Conservation (phyloP, 1,140 invertebrate species). For the Drosophila chauvacae region DNA sequence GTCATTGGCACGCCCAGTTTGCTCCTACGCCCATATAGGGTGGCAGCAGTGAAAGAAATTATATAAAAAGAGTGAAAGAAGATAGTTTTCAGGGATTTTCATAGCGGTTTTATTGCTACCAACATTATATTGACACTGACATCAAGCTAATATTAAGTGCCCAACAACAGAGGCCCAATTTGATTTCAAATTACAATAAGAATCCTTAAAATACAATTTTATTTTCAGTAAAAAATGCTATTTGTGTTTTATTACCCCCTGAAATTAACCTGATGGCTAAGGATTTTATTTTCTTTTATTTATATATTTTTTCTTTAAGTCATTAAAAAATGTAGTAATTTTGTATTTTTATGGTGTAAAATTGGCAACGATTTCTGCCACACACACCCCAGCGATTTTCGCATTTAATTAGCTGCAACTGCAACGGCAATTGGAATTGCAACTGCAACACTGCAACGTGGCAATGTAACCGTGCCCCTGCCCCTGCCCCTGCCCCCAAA, state of each 20-base stretch:
- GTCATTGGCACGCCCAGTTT: slow-evolving; percentile 2
- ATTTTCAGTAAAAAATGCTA: neutral
- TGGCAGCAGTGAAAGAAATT: neutral
- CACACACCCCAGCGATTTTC: slow-evolving; percentile 57
- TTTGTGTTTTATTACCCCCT: neutral
- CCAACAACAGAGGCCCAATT: too few species aligned
- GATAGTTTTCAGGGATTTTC: neutral
- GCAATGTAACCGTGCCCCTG: slow-evolving; percentile 12
- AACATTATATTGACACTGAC: too few species aligned
- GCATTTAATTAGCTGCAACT: slow-evolving; percentile 77
- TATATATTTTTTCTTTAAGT: neutral
- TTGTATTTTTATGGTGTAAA: slow-evolving; percentile 23
- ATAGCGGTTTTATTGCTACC: neutral
- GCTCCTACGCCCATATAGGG: neutral
- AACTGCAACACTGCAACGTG: neutral
- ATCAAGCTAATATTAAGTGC: too few species aligned
- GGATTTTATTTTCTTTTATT: neutral
- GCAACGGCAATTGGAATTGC: slow-evolving; percentile 52
- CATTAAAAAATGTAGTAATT: neutral
- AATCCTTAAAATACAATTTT: neutral
- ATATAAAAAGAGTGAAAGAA: neutral
- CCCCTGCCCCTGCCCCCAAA: neutral
- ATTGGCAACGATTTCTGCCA: slow-evolving; percentile 49
- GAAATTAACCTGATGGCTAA: neutral
- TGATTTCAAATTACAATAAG: neutral